Evolutionary conservation across 2,113 vertebrate genomes (phyloP).

Genomic region (Sinocyclocheilus rhinocerous): DNA sequence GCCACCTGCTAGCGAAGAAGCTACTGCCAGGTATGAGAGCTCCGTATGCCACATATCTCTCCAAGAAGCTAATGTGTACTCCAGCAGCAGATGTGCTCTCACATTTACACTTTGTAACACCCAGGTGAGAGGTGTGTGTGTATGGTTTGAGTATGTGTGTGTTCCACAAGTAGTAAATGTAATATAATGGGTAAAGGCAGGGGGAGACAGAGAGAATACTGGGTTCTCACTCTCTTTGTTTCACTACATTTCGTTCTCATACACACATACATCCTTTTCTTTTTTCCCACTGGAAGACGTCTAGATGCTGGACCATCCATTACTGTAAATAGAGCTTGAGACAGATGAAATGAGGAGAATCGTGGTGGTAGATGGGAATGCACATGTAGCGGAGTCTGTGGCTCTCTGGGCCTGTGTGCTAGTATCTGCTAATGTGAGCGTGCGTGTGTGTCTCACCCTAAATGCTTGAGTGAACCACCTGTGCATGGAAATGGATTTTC

Average conservation of each 20-base stretch:
- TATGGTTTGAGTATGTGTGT: neutral
- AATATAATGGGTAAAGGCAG: conserved; percentile 19
- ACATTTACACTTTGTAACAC: conserved; percentile 43
- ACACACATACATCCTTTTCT: neutral
- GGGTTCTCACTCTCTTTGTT: neutral
- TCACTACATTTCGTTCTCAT: neutral
- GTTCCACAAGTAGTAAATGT: conserved; percentile 1
- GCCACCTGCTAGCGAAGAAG: conserved; percentile 26
- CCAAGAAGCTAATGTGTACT: conserved; percentile 52
- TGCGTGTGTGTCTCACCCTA: neutral
- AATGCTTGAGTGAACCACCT: conserved; percentile 4
- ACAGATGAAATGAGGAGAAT: conserved; percentile 20
- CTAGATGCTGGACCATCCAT: conserved; percentile 30
- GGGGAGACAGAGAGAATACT: neutral
- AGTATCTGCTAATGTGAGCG: neutral
- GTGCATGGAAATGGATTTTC: neutral
- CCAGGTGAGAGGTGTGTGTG: conserved; percentile 5
- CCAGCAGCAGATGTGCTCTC: conserved; percentile 53
- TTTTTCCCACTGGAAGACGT: conserved; percentile 4
- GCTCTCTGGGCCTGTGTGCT: no score
- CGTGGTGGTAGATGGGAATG: neutral
- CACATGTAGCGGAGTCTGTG: neutral
- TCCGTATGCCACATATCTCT: conserved; percentile 35
- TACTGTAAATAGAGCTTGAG: conserved; percentile 37
- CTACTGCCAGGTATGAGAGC: conserved; percentile 48